These are phyloP conservation scores for Troides oblongomaculatus DNA, from an alignment of 2,888 invertebrate genomes.

Conservation along the genomic window DNA sequence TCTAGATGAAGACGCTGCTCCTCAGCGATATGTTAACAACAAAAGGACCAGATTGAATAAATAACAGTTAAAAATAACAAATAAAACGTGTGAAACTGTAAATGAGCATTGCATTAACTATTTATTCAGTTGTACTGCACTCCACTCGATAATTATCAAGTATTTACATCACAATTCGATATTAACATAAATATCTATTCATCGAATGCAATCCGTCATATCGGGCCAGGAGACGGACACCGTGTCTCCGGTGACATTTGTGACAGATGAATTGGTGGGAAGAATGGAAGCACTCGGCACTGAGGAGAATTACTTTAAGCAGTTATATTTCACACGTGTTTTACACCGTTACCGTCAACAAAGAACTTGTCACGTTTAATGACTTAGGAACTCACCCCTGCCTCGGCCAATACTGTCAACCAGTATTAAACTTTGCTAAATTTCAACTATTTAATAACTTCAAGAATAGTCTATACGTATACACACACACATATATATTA, in stretches of 20 bases:
- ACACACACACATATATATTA: too few species aligned
- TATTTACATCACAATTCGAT: constrained; percentile 71
- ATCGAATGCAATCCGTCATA: constrained; percentile 66
- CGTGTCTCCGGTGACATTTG: constrained; percentile 61
- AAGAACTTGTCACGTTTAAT: neutral
- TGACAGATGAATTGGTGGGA: constrained; percentile 70
- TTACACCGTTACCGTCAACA: constrained; percentile 41
- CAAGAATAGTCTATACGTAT: neutral
- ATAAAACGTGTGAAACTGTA: constrained; percentile 56
- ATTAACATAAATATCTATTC: constrained; percentile 74
- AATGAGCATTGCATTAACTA: constrained; percentile 48
- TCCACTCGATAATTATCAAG: constrained; percentile 60
- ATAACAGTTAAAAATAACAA: constrained; percentile 27
- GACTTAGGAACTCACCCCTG: too few species aligned
- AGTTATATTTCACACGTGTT: constrained; percentile 75
- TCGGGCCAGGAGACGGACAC: constrained; percentile 54
- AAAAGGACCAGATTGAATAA: constrained; percentile 12
- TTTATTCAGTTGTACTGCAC: constrained; percentile 56
- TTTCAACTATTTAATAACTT: neutral
- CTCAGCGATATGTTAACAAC: constrained; percentile 7
- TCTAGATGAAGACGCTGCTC: neutral
- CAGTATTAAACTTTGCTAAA: neutral
- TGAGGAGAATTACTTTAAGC: constrained; percentile 39
- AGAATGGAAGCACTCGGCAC: constrained; percentile 53
- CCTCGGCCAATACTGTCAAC: too few species aligned